These are phyloP conservation scores for Leptinotarsa rubiginosa DNA, from an alignment of 2,888 invertebrate genomes.

Conservation along the genomic window DNA sequence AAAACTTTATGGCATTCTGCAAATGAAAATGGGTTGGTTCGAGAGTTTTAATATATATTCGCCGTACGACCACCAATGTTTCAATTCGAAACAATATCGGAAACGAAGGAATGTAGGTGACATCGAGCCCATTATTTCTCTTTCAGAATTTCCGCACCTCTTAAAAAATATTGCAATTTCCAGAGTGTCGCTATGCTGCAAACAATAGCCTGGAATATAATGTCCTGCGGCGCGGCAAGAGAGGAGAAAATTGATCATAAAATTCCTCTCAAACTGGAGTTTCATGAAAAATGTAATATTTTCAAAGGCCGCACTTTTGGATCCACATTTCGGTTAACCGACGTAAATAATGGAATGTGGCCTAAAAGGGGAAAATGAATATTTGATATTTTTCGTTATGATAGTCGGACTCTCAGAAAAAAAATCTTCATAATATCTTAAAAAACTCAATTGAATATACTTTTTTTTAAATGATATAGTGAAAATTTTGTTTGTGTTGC, in stretches of 20 bases:
- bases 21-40: background rate
- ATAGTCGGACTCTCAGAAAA: background rate
- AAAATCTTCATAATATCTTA: background rate
- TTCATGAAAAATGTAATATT: constrained; percentile 28
- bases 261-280: constrained; percentile 31
- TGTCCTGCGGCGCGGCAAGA: constrained; percentile 16
- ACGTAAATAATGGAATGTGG: constrained; percentile 29
- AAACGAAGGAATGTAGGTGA: constrained; percentile 14
- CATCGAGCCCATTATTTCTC: constrained; percentile 14
- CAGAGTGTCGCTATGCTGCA: constrained; percentile 21
- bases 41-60: background rate
- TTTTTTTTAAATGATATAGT: too few species aligned
- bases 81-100: constrained; percentile 14
- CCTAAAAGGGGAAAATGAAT: constrained; percentile 21
- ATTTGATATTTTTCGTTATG: constrained; percentile 5
- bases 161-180: constrained; percentile 22
- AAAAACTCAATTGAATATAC: too few species aligned
- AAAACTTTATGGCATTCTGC: constrained; percentile 3
- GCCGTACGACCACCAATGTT: constrained; percentile 1
- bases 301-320: constrained; percentile 24
- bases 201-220: constrained; percentile 27
- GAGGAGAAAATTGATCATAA: constrained; percentile 30
- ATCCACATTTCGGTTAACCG: constrained; percentile 27
- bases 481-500: too few species aligned
- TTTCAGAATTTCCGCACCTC: constrained; percentile 18